A percentile compares a stretch with the other conserved stretches of the same genome.
Evolutionary conservation across 2,888 invertebrate genomes (phyloP).

Genomic region (Tachina grossa): DNA sequence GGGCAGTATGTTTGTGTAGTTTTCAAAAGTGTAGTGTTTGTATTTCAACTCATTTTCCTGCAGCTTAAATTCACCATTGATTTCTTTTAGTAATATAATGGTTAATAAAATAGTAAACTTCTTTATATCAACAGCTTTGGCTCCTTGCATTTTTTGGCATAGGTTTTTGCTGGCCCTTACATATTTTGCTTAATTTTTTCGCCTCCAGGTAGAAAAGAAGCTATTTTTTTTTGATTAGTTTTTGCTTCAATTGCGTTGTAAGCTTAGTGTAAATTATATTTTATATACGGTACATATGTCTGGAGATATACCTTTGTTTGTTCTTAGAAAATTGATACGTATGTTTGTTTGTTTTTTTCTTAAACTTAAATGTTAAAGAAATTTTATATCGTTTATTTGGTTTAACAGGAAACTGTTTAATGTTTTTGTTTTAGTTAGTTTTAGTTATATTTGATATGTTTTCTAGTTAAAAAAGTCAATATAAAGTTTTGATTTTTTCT

Average conservation of each 20-base stretch:
- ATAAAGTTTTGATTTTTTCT: conserved; percentile 42
- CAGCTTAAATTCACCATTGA: conserved; percentile 22
- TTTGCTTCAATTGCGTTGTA: background rate
- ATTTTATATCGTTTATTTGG: conserved; percentile 18
- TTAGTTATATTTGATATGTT: background rate
- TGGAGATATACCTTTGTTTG: conserved; percentile 33
- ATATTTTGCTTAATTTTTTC: background rate
- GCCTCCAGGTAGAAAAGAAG: background rate
- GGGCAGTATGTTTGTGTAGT: background rate
- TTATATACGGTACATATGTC: background rate
- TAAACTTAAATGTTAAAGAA: background rate
- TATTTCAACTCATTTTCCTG: conserved; percentile 34
- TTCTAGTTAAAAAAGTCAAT: background rate
- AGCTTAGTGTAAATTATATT: background rate
- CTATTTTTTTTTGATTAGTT: conserved; percentile 24
- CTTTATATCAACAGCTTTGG: background rate
- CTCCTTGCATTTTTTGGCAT: conserved; percentile 34
- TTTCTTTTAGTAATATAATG: conserved; percentile 44
- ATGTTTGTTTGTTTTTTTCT: background rate
- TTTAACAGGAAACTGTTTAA: background rate
- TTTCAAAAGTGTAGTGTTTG: background rate
- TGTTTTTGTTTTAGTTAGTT: background rate
- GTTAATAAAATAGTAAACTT: conserved; percentile 59
- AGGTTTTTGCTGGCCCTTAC: background rate
- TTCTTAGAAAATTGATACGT: background rate